Base-by-base conservation (phyloP, 2,113 vertebrate genomes). In the Megaceryle maxima region DNA sequence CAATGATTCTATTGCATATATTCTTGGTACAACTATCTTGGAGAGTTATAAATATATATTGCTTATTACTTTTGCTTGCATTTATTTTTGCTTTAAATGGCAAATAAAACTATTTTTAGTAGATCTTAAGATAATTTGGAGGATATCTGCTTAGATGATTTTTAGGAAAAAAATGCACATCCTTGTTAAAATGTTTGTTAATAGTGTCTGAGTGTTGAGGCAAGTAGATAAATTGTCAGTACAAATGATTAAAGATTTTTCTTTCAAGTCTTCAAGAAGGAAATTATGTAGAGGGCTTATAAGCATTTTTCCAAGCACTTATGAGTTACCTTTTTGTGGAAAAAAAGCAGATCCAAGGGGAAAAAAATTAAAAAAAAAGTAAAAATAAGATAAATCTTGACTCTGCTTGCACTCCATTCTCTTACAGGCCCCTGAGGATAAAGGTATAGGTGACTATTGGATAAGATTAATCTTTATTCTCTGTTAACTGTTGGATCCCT, bases 21-120 rank as follows among this genome's bases (percentile, higher is more conserved):
- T 79, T 69, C 31, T 68, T 88, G 33, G 26, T 96, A 50, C 46
- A 26, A 35, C 26, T 92, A 33, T 83, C 43, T 92, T 91, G 74
- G 46, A 86, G 64, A 77, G 6, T 24, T 90, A 16, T 68, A 93
- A 92, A 94, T 93, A 86, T 37, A 33, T 64, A 73, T 4, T 74
- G 28, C 31, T 60, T 91, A 70, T 75, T 92, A 37, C 24, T 90
- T 96, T 86, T 39, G 13, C 35, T 84, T 79, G 50, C 25, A 59
- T 91, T 81, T 28, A 48, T 70, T 94, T 84, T 41, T 59, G 2
- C 14, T 94, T 95, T 96, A 64, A 94, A 96, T 33, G 63, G 67
- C 53, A 87, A 93, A 67, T 64, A 46, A 35, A 90, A 3, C 59
- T 90, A 15, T 83, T 91, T 43, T 76, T 94, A 90, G 56, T 21